Conservation (phyloP, 1,140 invertebrate genomes). For the Drosophila eugracilis region DNA sequence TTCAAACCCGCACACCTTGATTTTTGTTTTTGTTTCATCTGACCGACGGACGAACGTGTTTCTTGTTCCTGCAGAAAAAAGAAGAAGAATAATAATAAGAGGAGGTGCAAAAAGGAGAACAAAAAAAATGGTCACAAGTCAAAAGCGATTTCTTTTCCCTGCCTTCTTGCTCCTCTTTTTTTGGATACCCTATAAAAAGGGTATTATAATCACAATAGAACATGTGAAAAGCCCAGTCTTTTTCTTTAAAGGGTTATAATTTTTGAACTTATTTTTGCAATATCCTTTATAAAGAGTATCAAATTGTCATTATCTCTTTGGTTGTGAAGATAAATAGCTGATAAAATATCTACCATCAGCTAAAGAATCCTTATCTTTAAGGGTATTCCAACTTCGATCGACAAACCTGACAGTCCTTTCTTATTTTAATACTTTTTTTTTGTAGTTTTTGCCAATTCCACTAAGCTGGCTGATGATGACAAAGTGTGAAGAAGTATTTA, state of each 20-base stretch:
- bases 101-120: slow-evolving; percentile 45
- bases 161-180: slow-evolving; percentile 14
- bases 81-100: slow-evolving; percentile 28
- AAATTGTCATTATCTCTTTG: too few relatives aligned
- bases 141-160: slow-evolving; percentile 64
- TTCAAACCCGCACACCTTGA: slow-evolving; percentile 24
- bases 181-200: background rate
- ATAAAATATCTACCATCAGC: too few relatives aligned
- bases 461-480: slow-evolving; percentile 77
- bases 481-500: slow-evolving; percentile 79
- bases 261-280: too few relatives aligned
- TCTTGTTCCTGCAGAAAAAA: slow-evolving; percentile 35
- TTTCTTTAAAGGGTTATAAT: too few relatives aligned
- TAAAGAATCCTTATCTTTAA: background rate
- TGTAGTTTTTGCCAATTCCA: slow-evolving; percentile 21
- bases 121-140: slow-evolving; percentile 76
- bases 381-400: background rate
- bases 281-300: too few relatives aligned
- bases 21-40: slow-evolving; percentile 72
- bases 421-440: slow-evolving; percentile 4
- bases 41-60: slow-evolving; percentile 69
- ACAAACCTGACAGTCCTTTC: background rate
- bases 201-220: background rate
- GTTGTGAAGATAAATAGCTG: too few relatives aligned
- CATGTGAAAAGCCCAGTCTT: too few relatives aligned